These are phyloP conservation scores for Cyrtodaria siliqua DNA, from an alignment of 2,888 invertebrate genomes.

Conservation along the genomic window DNA sequence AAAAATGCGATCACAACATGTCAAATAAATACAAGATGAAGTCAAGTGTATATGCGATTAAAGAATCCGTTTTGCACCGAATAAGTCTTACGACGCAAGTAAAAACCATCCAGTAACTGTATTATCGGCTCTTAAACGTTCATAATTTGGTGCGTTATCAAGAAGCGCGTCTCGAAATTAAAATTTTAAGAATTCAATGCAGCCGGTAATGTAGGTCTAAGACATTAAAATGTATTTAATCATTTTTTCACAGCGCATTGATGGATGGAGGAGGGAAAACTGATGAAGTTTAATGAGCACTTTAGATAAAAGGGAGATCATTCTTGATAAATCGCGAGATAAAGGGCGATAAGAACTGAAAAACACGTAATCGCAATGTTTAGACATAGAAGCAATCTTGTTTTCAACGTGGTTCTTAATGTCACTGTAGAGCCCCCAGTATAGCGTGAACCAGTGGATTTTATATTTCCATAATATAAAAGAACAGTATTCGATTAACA, in stretches of 20 bases:
- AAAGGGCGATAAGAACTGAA: conserved; percentile 43
- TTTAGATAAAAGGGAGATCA: conserved; percentile 49
- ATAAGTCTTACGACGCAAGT: too few relatives aligned
- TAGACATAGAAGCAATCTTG: not conserved
- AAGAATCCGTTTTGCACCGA: too few relatives aligned
- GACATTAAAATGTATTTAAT: conserved; percentile 53
- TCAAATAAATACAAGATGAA: too few relatives aligned
- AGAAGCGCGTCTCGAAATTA: not conserved
- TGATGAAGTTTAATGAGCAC: conserved; percentile 37
- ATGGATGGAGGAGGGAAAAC: conserved; percentile 36
- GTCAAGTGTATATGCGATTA: too few relatives aligned
- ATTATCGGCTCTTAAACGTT: too few relatives aligned
- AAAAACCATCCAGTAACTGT: too few relatives aligned
- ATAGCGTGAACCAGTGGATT: too few relatives aligned
- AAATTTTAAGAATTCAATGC: not conserved
- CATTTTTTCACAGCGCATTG: conserved; percentile 30
- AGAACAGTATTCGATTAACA: too few relatives aligned
- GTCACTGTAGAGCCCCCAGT: too few relatives aligned
- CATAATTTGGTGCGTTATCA: too few relatives aligned
- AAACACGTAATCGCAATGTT: conserved; percentile 4
- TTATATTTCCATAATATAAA: too few relatives aligned
- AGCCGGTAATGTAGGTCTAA: conserved; percentile 11
- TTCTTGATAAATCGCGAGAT: conserved; percentile 31
- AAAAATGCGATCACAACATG: too few relatives aligned
- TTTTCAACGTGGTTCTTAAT: not conserved